Base-by-base conservation (phyloP, 1,140 invertebrate species). In the Orchesella cincta region DNA sequence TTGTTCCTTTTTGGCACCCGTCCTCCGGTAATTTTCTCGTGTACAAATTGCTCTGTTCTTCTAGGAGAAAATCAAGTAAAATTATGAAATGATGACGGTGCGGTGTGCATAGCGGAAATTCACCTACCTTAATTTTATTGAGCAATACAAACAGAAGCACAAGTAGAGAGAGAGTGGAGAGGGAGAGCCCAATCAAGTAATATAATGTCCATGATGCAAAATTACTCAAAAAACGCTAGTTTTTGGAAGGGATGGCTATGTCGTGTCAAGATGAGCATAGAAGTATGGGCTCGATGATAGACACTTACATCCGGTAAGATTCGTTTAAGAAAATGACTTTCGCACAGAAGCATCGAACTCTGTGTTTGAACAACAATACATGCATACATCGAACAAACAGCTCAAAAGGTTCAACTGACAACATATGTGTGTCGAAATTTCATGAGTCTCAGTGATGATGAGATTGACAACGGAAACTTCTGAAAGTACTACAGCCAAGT, bases 1-100 rank as follows among this genome's bases (percentile, higher is more conserved):
- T n/a, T n/a, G n/a, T n/a, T n/a, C 39, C 8, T 46, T 57, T 57
- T 57, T 57, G 52, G 52, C 52, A 57, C 52, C 52, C 52, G 52
- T 57, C 52, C 52, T 57, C 52, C 23, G 12, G 52, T 57, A 57
- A 57, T 57, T 57, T 57, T 57, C 39, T 46, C 23, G 14, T 26
- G 8, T 23, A 57, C 52, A 57, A 57, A 57, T 57, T 57, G 23
- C 23, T 3, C 52, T 57, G 39, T 20, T 46, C 39, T 46, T 46
- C 39, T 12, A 20, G 20, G 39, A 46, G 20, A 46, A 46, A 46
- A 46, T 46, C 39, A 46, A 20, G 39, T 46, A 46, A 46, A 46
- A 46, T 46, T 46, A 46, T 46, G 39, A 46, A 46, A 46, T 46
- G 39, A 12, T 46, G 39, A 46, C 20, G 39, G 20, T 46, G 39